Conservation (phyloP, 2,797 vertebrate genomes). For the Sebastes flavidus region DNA sequence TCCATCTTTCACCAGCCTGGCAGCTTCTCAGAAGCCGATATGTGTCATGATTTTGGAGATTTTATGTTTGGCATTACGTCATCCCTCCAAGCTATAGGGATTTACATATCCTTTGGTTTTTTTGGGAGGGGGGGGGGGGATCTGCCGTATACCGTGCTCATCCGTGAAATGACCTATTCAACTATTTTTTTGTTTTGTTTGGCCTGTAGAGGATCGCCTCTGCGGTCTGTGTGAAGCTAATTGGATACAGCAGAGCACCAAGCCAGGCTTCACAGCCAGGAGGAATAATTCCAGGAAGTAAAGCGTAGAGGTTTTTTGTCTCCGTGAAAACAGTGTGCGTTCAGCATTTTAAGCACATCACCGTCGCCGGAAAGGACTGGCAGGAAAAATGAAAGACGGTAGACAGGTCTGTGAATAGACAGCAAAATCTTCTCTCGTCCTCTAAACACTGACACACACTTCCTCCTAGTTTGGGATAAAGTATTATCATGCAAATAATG, state of each 20-base stretch:
- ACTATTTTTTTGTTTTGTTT: conserved; percentile 51
- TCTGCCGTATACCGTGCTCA: conserved; percentile 44
- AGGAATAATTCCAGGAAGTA: conserved; percentile 70
- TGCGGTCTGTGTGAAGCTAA: conserved; percentile 68
- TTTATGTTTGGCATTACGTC: conserved; percentile 72
- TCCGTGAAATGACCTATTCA: conserved; percentile 78
- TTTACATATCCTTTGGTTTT: conserved; percentile 59
- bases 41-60: conserved; percentile 67
- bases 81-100: conserved; percentile 48
- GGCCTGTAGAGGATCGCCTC: conserved; percentile 62
- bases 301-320: conserved; percentile 73
- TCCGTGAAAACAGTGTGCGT: conserved; percentile 50
- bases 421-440: conserved; percentile 43
- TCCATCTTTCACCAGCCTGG: conserved; percentile 27
- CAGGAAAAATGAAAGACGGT: conserved; percentile 43
- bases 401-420: conserved; percentile 63
- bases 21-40: conserved; percentile 39
- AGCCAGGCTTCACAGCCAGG: conserved; percentile 54
- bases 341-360: conserved; percentile 64
- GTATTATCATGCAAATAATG: conserved; percentile 71
- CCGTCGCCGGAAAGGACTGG: conserved; percentile 48
- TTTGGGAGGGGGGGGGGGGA: neutral
- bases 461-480: conserved; percentile 43
- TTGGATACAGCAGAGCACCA: conserved; percentile 65
- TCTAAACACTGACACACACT: conserved; percentile 33